A percentile compares a stretch with the other conserved stretches of the same genome.
Conservation (phyloP, 2,888 invertebrate genomes). For the Cantharis rufa region DNA sequence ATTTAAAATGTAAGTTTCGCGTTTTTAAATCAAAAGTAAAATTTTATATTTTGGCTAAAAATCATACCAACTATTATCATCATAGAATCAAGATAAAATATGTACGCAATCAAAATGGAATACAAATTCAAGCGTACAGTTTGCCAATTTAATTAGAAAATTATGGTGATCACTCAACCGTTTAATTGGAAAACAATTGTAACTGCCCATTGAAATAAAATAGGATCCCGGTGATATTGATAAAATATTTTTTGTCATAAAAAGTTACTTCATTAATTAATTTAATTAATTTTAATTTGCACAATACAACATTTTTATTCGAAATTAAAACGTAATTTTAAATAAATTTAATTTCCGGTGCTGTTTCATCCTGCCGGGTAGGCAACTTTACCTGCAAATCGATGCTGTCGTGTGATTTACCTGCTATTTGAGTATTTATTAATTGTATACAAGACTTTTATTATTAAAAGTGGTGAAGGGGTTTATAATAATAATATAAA, state of each 20-base stretch:
- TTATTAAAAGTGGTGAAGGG: too few species aligned
- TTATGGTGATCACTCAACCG: slow-evolving; percentile 33
- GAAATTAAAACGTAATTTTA: not conserved
- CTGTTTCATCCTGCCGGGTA: not conserved
- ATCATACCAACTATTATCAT: not conserved
- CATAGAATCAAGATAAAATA: not conserved
- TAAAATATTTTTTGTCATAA: not conserved
- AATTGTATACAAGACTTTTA: too few species aligned
- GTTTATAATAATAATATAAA: too few species aligned
- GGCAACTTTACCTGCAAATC: not conserved
- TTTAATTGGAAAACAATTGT: slow-evolving; percentile 38
- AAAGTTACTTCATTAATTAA: not conserved
- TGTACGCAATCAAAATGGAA: slow-evolving; percentile 8
- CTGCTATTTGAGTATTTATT: too few species aligned
- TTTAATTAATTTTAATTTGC: not conserved
- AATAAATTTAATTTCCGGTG: not conserved
- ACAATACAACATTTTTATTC: not conserved
- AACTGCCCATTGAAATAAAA: slow-evolving; percentile 30
- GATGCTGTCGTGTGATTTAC: not conserved
- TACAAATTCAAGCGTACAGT: slow-evolving; percentile 4
- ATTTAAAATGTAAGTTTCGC: too few species aligned
- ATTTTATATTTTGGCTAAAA: too few species aligned
- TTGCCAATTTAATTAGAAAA: slow-evolving; percentile 36
- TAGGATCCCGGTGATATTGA: slow-evolving; percentile 15
- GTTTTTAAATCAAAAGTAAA: too few species aligned